Evolutionary conservation across 2,113 vertebrate species (phyloP).

Genomic region (Triplophysa dalaica): DNA sequence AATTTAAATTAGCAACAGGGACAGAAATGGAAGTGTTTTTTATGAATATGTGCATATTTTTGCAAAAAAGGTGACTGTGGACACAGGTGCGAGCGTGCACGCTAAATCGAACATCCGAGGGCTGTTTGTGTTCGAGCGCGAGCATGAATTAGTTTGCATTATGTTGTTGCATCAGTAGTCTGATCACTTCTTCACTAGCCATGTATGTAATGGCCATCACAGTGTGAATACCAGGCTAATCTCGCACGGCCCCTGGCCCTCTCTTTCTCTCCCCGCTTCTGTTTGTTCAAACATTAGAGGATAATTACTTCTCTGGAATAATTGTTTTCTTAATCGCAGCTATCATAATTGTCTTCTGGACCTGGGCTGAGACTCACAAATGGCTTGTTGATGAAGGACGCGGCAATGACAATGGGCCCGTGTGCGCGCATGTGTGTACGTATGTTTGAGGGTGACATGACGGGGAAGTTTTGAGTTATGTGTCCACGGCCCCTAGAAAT

Average conservation of each 20-base stretch:
- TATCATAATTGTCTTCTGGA: slow-evolving; percentile 62
- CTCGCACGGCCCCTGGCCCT: slow-evolving; percentile 53
- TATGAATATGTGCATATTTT: not conserved
- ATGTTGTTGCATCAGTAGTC: slow-evolving; percentile 46
- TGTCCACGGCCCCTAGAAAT: slow-evolving; percentile 50
- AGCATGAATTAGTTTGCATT: slow-evolving; percentile 34
- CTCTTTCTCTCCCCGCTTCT: slow-evolving; percentile 46
- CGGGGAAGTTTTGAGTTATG: slow-evolving; percentile 52
- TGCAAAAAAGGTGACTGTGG: not conserved
- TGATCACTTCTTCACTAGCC: slow-evolving; percentile 46
- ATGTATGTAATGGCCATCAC: slow-evolving; percentile 44
- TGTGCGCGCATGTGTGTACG: slow-evolving; percentile 35
- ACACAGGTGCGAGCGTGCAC: too few relatives aligned
- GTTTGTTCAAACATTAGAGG: slow-evolving; percentile 66
- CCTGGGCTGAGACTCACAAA: slow-evolving; percentile 39
- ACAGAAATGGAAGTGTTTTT: slow-evolving; percentile 7
- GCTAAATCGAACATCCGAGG: not conserved
- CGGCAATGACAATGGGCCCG: slow-evolving; percentile 9
- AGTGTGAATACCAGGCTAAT: slow-evolving; percentile 45
- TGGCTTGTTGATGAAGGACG: slow-evolving; percentile 46
- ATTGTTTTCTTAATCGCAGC: slow-evolving; percentile 72
- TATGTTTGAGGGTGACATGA: slow-evolving; percentile 40
- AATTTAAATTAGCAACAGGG: slow-evolving; percentile 11
- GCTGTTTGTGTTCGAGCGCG: not conserved
- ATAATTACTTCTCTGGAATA: slow-evolving; percentile 75